Conservation (phyloP, 2,797 vertebrate species). For the Esox masquinongy region DNA sequence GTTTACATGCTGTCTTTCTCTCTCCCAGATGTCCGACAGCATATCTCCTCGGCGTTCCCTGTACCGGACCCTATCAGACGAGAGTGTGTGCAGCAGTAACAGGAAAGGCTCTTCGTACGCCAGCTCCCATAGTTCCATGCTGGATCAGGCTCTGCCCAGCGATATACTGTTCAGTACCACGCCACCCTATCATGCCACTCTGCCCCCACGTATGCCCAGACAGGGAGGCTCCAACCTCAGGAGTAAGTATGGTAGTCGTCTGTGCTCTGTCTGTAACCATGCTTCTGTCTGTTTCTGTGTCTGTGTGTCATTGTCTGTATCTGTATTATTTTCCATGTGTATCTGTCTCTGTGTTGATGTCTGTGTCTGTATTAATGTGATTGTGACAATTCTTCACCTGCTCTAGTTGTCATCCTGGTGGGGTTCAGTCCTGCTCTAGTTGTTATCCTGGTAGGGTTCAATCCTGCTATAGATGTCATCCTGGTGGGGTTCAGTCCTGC, state of each 20-base stretch:
- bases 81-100: slow-evolving; percentile 92
- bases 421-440: too few species aligned
- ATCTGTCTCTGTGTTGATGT: too few species aligned
- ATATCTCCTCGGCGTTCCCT: slow-evolving; percentile 85
- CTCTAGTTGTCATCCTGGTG: too few species aligned
- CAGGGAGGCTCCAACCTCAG: slow-evolving; percentile 83
- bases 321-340: too few species aligned
- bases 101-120: slow-evolving; percentile 87
- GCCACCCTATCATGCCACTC: slow-evolving; percentile 88
- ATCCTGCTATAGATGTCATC: slow-evolving; percentile 50
- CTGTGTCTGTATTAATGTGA: too few species aligned
- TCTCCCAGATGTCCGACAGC: slow-evolving; percentile 77
- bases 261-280: too few species aligned
- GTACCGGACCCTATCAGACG: slow-evolving; percentile 92
- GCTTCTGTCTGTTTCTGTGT: too few species aligned
- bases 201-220: slow-evolving; percentile 86
- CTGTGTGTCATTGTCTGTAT: too few species aligned
- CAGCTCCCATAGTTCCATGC: slow-evolving; percentile 89
- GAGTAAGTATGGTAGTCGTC: slow-evolving; percentile 79
- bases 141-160: slow-evolving; percentile 91
- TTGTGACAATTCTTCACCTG: too few species aligned
- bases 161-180: slow-evolving; percentile 97
- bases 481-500: slow-evolving; percentile 54
- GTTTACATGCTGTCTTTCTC: slow-evolving; percentile 18
- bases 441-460: too few species aligned